A percentile compares a stretch with the other conserved stretches of the same genome.
phyloP scores from a whole-genome alignment of 2,113 vertebrate genomes.

The Rhineura floridana region DNA sequence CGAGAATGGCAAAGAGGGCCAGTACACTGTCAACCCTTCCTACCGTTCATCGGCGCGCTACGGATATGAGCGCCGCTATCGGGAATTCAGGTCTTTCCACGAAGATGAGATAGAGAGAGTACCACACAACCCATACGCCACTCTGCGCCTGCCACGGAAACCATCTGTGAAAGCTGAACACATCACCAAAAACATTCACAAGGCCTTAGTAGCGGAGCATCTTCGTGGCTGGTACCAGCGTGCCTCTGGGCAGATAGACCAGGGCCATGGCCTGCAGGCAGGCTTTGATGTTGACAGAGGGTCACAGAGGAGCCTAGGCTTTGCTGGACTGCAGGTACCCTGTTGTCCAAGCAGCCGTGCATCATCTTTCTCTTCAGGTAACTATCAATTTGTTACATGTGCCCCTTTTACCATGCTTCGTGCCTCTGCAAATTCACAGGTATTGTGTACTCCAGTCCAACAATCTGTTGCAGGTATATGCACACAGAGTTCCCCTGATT shows the following conservation, averaged over 20 bases:
- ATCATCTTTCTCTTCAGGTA: constrained; percentile 84
- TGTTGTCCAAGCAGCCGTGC: constrained; percentile 82
- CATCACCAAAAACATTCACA: constrained; percentile 87
- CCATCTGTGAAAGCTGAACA: constrained; percentile 81
- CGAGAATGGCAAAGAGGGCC: constrained; percentile 89
- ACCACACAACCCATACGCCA: constrained; percentile 89
- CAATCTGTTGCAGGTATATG: background rate
- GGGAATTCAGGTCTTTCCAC: constrained; percentile 77
- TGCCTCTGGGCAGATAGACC: constrained; percentile 83
- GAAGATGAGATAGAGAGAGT: constrained; percentile 82
- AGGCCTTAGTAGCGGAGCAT: constrained; percentile 91
- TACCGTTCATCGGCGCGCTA: constrained; percentile 80
- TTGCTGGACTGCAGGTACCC: constrained; percentile 79
- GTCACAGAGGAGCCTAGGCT: constrained; percentile 86
- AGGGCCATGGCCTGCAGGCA: constrained; percentile 73
- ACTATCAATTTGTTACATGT: background rate
- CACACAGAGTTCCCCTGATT: background rate
- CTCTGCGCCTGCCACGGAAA: constrained; percentile 85
- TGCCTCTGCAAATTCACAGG: background rate
- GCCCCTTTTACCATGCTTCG: background rate
- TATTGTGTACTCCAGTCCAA: background rate
- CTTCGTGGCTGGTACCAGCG: constrained; percentile 96
- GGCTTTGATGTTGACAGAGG: constrained; percentile 85
- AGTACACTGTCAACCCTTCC: constrained; percentile 89
- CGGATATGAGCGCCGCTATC: constrained; percentile 71